Evolutionary conservation across 2,888 invertebrate species (phyloP).

Genomic region (Lithosia quadra): DNA sequence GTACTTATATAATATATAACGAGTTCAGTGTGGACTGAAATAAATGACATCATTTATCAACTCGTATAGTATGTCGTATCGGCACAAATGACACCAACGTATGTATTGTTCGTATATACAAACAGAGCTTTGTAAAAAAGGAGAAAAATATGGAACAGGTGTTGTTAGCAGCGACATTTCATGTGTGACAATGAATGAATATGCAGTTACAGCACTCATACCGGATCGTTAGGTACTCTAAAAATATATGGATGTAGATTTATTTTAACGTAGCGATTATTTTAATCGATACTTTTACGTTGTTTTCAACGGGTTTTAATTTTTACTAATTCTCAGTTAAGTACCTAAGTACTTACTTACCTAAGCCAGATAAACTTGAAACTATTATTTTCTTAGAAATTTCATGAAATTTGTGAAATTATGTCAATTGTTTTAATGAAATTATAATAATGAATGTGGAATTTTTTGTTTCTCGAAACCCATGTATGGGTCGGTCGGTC

Average conservation of each 20-base stretch:
- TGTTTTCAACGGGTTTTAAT: neutral
- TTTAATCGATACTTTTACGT: neutral
- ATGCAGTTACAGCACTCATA: conserved; percentile 32
- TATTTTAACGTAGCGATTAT: conserved; percentile 1
- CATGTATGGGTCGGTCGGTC: no score
- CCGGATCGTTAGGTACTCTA: conserved; percentile 28
- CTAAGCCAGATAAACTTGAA: no score
- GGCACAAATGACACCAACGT: conserved; percentile 58
- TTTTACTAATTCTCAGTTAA: neutral
- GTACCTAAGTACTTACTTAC: no score
- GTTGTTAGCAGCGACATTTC: conserved; percentile 62
- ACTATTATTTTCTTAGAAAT: no score
- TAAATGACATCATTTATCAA: conserved; percentile 67
- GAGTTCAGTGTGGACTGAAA: conserved; percentile 49
- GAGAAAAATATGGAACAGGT: conserved; percentile 59
- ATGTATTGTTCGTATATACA: conserved; percentile 47
- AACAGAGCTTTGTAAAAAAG: conserved; percentile 45
- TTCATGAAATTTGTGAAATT: no score
- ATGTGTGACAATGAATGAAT: conserved; percentile 55
- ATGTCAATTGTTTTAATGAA: no score
- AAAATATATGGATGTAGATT: no score
- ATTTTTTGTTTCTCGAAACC: no score
- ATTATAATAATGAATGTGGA: no score
- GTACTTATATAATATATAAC: conserved; percentile 4
- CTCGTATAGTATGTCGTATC: conserved; percentile 44